Percentiles rank a stretch among this genome's conserved stretches.
Conservation (phyloP, 2,797 vertebrate genomes). For the Cossypha niveicapilla region DNA sequence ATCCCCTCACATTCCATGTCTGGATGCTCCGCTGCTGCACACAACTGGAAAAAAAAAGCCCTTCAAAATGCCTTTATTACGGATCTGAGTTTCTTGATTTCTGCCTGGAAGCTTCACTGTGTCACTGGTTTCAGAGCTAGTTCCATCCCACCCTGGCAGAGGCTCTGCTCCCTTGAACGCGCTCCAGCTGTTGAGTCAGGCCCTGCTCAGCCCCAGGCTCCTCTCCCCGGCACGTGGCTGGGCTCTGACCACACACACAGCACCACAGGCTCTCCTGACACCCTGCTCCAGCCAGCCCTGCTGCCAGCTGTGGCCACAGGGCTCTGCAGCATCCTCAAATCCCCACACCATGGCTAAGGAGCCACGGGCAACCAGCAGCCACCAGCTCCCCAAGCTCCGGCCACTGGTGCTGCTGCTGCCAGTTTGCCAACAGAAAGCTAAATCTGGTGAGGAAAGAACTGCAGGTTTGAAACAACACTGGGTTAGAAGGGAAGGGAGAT, state of each 20-base stretch:
- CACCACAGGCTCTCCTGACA: not conserved
- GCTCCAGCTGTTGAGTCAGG: slow-evolving; percentile 51
- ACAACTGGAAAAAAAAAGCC: not conserved
- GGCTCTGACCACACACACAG: not conserved
- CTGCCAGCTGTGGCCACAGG: not conserved
- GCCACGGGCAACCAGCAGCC: rapidly evolving
- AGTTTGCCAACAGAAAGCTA: not conserved
- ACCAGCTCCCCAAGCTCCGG: not conserved
- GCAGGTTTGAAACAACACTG: not conserved
- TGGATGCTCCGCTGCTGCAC: not conserved
- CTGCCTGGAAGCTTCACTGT: not conserved
- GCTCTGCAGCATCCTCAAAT: rapidly evolving
- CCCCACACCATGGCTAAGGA: rapidly evolving
- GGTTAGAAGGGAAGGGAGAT: slow-evolving; percentile 6
- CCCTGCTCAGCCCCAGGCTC: not conserved
- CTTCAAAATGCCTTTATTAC: not conserved
- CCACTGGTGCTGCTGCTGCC: not conserved
- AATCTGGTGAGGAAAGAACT: not conserved
- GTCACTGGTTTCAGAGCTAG: not conserved
- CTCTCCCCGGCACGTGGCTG: not conserved
- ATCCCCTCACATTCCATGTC: not conserved
- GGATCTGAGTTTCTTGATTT: not conserved
- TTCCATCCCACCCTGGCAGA: not conserved
- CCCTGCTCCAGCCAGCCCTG: not conserved
- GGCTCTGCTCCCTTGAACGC: not conserved